phyloP scores from a whole-genome alignment of 2,113 vertebrate genomes.

The Phaethon lepturus region DNA sequence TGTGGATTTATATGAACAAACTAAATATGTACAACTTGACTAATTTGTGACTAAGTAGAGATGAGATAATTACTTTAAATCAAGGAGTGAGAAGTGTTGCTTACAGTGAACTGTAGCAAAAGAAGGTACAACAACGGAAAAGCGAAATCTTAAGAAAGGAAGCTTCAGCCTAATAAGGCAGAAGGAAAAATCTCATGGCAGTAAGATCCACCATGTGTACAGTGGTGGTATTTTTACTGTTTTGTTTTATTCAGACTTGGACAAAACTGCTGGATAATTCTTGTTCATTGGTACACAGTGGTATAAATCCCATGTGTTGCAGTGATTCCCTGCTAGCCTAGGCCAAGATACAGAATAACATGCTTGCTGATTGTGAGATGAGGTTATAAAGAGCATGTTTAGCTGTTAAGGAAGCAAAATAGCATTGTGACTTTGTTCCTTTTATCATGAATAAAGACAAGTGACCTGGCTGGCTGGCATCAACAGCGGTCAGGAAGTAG shows the following conservation, averaged over 20 bases:
- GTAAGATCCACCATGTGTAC: not conserved
- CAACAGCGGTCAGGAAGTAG: not conserved
- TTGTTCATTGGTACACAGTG: not conserved
- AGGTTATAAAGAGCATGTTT: not conserved
- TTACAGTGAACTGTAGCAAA: not conserved
- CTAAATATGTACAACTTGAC: constrained; percentile 27
- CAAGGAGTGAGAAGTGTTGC: not conserved
- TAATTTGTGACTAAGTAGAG: constrained; percentile 28
- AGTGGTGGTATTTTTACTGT: not conserved
- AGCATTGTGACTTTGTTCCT: not conserved
- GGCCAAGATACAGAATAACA: not conserved
- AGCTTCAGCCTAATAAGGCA: not conserved
- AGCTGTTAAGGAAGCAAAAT: not conserved
- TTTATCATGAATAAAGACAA: not conserved
- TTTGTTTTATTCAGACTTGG: not conserved
- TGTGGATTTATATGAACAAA: constrained; percentile 56
- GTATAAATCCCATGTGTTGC: not conserved
- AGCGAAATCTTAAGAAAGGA: not conserved
- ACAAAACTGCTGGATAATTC: not conserved
- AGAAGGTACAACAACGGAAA: not conserved
- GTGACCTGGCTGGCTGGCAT: not conserved
- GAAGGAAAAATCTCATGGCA: not conserved
- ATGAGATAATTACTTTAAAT: constrained; percentile 24
- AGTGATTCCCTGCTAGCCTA: not conserved
- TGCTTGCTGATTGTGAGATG: not conserved